A percentile compares a stretch with the other conserved stretches of the same genome.
These are phyloP conservation scores for Loriculus beryllinus DNA, from an alignment of 2,797 vertebrate genomes.

Conservation along the genomic window DNA sequence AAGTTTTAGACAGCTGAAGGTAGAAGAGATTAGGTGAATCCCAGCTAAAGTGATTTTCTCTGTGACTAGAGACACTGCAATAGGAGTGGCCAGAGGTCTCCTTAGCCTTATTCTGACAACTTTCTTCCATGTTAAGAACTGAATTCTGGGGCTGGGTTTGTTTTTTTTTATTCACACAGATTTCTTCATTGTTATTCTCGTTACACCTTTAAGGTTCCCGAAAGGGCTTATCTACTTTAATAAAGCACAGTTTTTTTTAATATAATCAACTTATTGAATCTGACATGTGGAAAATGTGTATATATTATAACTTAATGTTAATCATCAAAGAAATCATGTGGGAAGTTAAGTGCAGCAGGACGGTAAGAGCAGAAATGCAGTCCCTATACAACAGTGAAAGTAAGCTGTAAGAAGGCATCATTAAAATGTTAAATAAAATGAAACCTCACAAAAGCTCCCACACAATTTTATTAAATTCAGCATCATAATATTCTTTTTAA, in stretches of 20 bases:
- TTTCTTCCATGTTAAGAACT: neutral
- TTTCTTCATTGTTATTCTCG: neutral
- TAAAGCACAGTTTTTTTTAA: neutral
- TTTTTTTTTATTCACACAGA: neutral
- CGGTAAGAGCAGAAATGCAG: neutral
- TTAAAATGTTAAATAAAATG: slow-evolving; percentile 1
- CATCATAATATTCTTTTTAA: neutral
- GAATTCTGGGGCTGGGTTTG: neutral
- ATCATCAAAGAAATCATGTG: neutral
- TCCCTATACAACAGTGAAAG: neutral
- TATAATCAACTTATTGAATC: neutral
- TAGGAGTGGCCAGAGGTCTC: neutral
- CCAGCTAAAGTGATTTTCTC: neutral
- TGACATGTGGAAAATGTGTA: neutral
- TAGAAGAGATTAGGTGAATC: neutral
- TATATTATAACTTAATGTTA: neutral
- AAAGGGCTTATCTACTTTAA: neutral
- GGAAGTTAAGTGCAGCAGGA: neutral
- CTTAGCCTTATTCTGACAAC: neutral
- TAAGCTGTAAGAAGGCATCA: neutral
- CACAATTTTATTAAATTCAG: neutral
- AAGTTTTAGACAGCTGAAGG: neutral
- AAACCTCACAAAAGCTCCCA: neutral
- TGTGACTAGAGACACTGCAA: neutral
- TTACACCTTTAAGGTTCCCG: neutral